phyloP scores from a whole-genome alignment of 1,140 invertebrate genomes.

The Onthophagus taurus region DNA sequence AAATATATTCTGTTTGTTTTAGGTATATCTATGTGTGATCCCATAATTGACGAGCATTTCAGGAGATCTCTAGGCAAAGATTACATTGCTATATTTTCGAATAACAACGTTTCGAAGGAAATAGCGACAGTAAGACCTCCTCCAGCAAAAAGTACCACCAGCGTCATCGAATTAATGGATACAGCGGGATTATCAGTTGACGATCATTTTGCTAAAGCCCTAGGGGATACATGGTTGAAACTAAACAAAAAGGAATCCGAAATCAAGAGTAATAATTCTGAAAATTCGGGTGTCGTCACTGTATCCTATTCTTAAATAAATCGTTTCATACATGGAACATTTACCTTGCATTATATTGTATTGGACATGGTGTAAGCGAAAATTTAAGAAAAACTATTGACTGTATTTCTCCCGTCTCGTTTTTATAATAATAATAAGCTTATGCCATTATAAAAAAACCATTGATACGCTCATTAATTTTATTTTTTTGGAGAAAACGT shows the following conservation, averaged over 20 bases:
- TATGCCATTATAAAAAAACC: no score
- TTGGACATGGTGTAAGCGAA: not conserved
- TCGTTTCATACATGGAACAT: not conserved
- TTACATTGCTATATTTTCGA: constrained; percentile 66
- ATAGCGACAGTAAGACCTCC: constrained; percentile 32
- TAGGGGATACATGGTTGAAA: constrained; percentile 88
- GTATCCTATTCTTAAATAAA: constrained; percentile 9
- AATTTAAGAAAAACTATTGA: not conserved
- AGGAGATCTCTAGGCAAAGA: constrained; percentile 81
- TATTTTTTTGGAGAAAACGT: no score
- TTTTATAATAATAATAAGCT: no score
- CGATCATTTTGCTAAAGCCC: constrained; percentile 92
- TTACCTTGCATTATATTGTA: not conserved
- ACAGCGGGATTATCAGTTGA: constrained; percentile 53
- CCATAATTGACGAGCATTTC: constrained; percentile 93
- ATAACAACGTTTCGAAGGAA: constrained; percentile 42
- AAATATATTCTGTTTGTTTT: no score
- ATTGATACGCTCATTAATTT: no score
- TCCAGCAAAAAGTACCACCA: constrained; percentile 30
- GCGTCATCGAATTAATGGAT: constrained; percentile 33
- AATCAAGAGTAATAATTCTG: constrained; percentile 23
- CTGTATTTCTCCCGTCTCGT: not conserved
- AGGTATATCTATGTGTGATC: constrained; percentile 68
- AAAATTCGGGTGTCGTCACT: constrained; percentile 21
- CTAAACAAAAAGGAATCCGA: constrained; percentile 42